Evolutionary conservation across 2,113 vertebrate species (phyloP).

Genomic region (Marcusenius ussheri): DNA sequence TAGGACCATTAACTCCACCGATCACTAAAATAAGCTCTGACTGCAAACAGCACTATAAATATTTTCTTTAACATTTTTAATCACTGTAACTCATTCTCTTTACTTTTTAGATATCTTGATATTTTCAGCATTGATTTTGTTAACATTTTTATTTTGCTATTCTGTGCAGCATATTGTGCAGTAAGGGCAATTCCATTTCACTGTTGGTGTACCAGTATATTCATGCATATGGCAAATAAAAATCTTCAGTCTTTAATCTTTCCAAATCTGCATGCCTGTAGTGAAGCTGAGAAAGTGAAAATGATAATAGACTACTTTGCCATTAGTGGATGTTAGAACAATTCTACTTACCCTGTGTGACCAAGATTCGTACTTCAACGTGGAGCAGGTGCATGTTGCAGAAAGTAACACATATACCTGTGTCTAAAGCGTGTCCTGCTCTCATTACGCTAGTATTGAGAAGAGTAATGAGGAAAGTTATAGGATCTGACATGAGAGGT

Average conservation of each 20-base stretch:
- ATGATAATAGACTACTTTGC: not conserved
- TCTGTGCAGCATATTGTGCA: not conserved
- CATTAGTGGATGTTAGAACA: not conserved
- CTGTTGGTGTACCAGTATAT: not conserved
- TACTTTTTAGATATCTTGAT: not conserved
- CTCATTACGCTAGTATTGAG: constrained; percentile 24
- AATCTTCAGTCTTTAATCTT: not conserved
- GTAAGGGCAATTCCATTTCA: not conserved
- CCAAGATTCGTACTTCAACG: not conserved
- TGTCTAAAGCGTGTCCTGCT: constrained; percentile 29
- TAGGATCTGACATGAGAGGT: constrained; percentile 25
- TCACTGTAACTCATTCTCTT: not conserved
- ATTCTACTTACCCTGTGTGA: not conserved
- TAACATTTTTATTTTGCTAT: not conserved
- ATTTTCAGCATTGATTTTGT: not conserved
- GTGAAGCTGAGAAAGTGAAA: not conserved
- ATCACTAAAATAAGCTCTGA: not conserved
- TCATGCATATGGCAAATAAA: not conserved
- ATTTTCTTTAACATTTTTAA: not conserved
- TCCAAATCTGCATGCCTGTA: not conserved
- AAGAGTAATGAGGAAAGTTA: constrained; percentile 34
- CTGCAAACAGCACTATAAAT: not conserved
- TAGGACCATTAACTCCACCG: not conserved
- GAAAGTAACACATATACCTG: constrained; percentile 38
- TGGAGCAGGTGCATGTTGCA: not conserved